Evolutionary conservation across 53 echinoderm and acorn worm genomes (phyloP), one percentile per base, ranked within the genome.

Genomic region (Stichopus horrens): DNA sequence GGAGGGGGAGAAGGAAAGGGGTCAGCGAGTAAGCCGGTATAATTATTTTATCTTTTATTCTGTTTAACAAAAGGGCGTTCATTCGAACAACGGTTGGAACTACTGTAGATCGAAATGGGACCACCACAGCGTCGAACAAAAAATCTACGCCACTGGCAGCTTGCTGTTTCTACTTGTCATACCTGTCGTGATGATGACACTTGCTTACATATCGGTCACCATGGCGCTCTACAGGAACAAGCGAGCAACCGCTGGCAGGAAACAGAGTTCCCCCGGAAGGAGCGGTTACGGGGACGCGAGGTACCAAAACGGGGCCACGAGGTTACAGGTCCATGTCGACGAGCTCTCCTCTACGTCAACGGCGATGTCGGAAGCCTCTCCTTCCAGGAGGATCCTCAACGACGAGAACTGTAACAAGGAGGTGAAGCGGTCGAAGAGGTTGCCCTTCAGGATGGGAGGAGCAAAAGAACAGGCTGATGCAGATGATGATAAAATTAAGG

Each of bases 181-280:
- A 4, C 90, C 90, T 7, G 54, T 74, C 5, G 52, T 73, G 13
- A 90, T 90, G 74, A 90, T 90, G 90, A 66, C 58, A 55, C 18
- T 83, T 2, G 74, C 90, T 5, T 90, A 90, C 75, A 2, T 8
- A 21, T 74, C 75, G 5, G 73, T 84, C 23, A 55, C 52, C 21
- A 21, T 6, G 58, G 84, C 84, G 84, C 84, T 90, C n/a, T 84
- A 74, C 74, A 83, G 74, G 58, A 90, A 84, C 23, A 84, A 77
- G 9, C 84, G 51, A 84, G 73, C 59, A 14, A 90, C 74, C 21
- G 74, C 74, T 55, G 87, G 87, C 4, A 52, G 87, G 16, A 87
- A 87, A 20, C 74, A 75, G n/a, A 87, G 87, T 56, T 74, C 75
- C 2, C 21, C 74, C 5, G 57, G 75, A 74, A 87, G 87, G 37